Evolutionary conservation across 1,140 invertebrate species (phyloP).

Genomic region (Drosophila nasuta): DNA sequence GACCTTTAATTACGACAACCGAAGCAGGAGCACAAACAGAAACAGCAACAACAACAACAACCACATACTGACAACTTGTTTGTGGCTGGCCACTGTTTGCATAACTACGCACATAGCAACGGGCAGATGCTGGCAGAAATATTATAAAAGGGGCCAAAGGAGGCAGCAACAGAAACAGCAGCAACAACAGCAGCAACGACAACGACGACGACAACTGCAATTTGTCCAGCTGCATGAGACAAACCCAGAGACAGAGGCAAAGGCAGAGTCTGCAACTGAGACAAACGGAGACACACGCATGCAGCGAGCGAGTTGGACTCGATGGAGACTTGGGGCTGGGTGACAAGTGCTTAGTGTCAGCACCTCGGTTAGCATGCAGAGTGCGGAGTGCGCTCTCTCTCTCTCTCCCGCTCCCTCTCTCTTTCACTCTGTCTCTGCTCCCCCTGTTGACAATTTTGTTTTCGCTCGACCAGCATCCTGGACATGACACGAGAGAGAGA

Average conservation of each 20-base stretch:
- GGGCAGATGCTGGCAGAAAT: constrained; percentile 44
- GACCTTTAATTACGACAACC: constrained; percentile 80
- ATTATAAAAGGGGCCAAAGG: constrained; percentile 51
- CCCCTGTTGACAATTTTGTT: constrained; percentile 72
- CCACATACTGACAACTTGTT: constrained; percentile 60
- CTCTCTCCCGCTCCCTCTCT: constrained; percentile 4
- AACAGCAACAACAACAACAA: constrained; percentile 34
- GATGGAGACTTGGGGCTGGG: constrained; percentile 46
- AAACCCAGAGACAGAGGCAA: constrained; percentile 23
- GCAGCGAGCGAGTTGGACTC: constrained; percentile 3
- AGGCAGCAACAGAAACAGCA: constrained; percentile 42
- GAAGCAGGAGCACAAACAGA: constrained; percentile 50
- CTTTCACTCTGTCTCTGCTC: background rate
- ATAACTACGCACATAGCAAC: constrained; percentile 76
- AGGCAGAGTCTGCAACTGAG: constrained; percentile 16
- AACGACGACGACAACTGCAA: constrained; percentile 76
- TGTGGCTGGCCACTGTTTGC: constrained; percentile 73
- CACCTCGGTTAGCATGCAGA: constrained; percentile 79
- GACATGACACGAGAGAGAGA: constrained; percentile 3
- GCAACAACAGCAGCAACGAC: constrained; percentile 47
- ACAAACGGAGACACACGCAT: constrained; percentile 56
- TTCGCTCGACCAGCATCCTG: constrained; percentile 34
- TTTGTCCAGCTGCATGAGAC: constrained; percentile 74
- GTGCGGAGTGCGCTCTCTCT: constrained; percentile 27
- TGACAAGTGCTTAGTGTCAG: constrained; percentile 83